Conservation (phyloP, 2,113 vertebrate genomes). For the Perca fluviatilis region DNA sequence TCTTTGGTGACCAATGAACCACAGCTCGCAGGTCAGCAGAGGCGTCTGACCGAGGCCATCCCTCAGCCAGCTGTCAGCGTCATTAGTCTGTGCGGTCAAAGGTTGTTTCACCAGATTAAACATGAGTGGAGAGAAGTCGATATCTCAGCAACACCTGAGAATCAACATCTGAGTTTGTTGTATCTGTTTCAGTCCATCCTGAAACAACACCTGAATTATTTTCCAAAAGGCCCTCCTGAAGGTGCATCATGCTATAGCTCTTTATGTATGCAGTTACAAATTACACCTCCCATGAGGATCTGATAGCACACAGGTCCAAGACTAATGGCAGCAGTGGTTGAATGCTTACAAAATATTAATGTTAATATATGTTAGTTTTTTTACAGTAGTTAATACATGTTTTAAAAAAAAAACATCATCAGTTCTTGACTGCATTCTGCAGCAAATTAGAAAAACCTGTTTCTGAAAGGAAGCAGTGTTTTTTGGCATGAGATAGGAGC, state of each 20-base stretch:
- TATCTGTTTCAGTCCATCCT: slow-evolving; percentile 30
- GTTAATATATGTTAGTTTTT: neutral
- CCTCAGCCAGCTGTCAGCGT: slow-evolving; percentile 78
- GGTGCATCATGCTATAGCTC: neutral
- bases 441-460: neutral
- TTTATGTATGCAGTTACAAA: neutral
- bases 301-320: neutral
- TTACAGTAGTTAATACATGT: neutral
- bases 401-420: neutral
- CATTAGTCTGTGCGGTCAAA: slow-evolving; percentile 71
- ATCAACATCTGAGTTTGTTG: slow-evolving; percentile 33
- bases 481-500: neutral
- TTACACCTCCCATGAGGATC: neutral
- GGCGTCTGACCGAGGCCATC: slow-evolving; percentile 77
- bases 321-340: neutral
- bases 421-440: neutral
- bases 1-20: slow-evolving; percentile 74
- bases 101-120: slow-evolving; percentile 71
- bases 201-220: neutral
- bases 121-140: slow-evolving; percentile 68
- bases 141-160: slow-evolving; percentile 65
- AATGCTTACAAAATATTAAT: neutral
- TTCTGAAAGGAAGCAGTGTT: neutral
- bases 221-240: neutral
- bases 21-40: slow-evolving; percentile 64